Evolutionary conservation across 1,140 invertebrate genomes (phyloP), one percentile per base, ranked within the genome.

Genomic region (Bombus waltoni): DNA sequence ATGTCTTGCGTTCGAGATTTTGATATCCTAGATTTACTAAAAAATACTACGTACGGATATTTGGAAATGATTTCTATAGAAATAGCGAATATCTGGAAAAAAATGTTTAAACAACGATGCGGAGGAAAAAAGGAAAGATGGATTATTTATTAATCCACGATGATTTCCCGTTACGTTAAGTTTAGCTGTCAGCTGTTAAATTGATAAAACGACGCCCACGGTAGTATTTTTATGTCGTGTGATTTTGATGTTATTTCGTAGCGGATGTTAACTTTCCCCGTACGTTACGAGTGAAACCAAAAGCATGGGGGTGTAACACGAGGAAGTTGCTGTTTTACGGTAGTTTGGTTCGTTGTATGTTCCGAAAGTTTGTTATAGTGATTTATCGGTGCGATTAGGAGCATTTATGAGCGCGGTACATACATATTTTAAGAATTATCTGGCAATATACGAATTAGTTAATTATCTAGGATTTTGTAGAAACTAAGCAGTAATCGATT

Each of bases 321-420:
- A n/a, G 71, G 15, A 73, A 32, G 42, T 73, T 73, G 71, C 6
- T 44, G 42, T 73, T 73, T 73, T 73, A 73, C 25, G 71, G n/a
- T 9, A 73, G 71, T 15, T 44, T 22, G 42, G 6, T 13, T 47
- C 40, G 71, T 44, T 73, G 32, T 73, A 32, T 18, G 71, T 73
- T 73, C 22, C 9, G 8, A 44, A 73, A 73, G 71, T 73, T 73
- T n/a, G 71, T 47, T 47, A 40, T 73, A 18, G 71, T 32, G 71
- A 73, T 44, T 73, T 73, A 73, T 73, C 28, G 40, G 13, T 8
- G 71, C n/a, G 44, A 32, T 73, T 44, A 73, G 47, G 44, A 73
- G 40, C 42, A 32, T 73, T 73, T 44, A 8, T 11, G 42, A 18
- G 10, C 40, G 28, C 32, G 9, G 6, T 40, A 28, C 9, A 9